Conservation (phyloP, 1,140 invertebrate genomes). For the Acromyrmex charruanus region DNA sequence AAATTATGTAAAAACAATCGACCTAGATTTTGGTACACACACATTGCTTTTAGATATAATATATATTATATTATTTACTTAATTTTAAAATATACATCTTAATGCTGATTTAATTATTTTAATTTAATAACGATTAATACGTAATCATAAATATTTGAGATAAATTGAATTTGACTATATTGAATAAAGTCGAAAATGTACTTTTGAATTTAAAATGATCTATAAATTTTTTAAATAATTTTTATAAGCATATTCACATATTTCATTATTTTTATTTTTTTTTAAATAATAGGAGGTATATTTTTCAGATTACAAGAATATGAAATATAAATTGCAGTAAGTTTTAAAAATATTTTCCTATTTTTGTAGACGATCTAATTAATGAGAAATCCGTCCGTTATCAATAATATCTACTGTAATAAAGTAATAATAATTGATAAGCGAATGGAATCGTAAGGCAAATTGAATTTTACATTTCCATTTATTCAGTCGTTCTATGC, state of each 20-base stretch:
- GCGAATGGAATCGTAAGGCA: background rate
- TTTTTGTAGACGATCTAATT: background rate
- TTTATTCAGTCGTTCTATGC: background rate
- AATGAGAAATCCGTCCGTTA: background rate
- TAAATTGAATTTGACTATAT: background rate
- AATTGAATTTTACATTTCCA: conserved; percentile 7
- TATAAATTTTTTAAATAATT: too few species aligned
- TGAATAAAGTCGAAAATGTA: background rate
- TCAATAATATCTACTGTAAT: background rate
- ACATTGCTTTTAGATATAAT: background rate
- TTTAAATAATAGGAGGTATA: background rate
- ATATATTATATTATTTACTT: background rate
- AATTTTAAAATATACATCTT: background rate
- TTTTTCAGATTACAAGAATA: background rate
- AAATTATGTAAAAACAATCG: background rate
- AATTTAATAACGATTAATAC: background rate
- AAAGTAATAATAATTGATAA: background rate
- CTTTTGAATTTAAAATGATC: too few species aligned
- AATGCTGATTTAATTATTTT: background rate
- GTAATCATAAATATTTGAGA: background rate
- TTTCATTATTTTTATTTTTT: background rate
- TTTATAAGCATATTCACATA: too few species aligned
- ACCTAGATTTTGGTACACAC: background rate
- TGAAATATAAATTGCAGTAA: background rate
- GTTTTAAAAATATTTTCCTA: background rate